Base-by-base conservation (phyloP, 1,140 invertebrate genomes). In the Spodoptera frugiperda region DNA sequence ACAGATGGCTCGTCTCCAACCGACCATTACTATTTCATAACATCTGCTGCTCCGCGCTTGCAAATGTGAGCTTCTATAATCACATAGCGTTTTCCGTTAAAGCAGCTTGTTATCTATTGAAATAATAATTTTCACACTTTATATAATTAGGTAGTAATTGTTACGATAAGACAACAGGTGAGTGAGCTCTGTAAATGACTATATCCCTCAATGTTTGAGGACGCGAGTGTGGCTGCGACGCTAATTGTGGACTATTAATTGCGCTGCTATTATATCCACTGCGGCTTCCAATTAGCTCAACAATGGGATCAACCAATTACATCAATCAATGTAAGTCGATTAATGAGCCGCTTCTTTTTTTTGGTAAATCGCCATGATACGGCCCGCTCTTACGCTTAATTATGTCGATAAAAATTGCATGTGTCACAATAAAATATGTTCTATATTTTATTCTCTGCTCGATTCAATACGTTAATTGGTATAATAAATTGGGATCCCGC, bases 81-180 rank as follows among this genome's bases (percentile, higher is more conserved):
- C 9, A 53, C 65, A 51, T 4, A 11, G 9, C 21, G 12, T 53
- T 53, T 68, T 53, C 49, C 48, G 48, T 33, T 53, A 30, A 53
- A 30, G 33, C 48, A 11, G 25, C 65, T 68, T 68, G 49, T 33
- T 68, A 68, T 33, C 44, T 17, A 53, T 68, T 53, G 46, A 10
- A 68, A 68, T 68, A 19, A 17, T 68, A 30, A 68, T 68, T 68
- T 68, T 68, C 65, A 53, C 65, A 68, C 65, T 33, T 67, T 25
- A 30, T 25, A 17, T 53, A 68, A 68, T 68, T 53, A 68, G 65
- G 21, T 17, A 33, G 53, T 68, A 68, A 68, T 68, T 11, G 19
- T 48, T 61, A 39, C 30, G 12, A 10, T 68, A 30, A 53, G 19
- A 51, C 48, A 68, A 53, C 65, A 68, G 65, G 48, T 68, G 65